Percentiles rank a stretch among this genome's conserved stretches.
Evolutionary conservation across 2,888 invertebrate genomes (phyloP).

Genomic region (Agrochola litura): DNA sequence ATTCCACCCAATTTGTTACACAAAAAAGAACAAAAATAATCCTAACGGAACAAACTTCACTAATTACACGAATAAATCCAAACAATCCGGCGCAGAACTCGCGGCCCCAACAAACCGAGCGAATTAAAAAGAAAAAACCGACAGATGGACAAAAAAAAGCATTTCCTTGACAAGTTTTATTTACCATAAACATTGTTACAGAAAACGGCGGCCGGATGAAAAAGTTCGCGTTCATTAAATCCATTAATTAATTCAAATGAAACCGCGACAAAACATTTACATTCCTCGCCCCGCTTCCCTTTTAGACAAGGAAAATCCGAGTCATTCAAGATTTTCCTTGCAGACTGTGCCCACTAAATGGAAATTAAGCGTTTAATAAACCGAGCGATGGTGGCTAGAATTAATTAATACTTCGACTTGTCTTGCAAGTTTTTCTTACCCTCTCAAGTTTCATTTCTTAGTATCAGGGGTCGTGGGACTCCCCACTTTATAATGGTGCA

Average conservation of each 20-base stretch:
- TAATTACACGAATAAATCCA: conserved; percentile 90
- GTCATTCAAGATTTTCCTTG: conserved; percentile 79
- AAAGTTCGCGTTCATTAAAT: conserved; percentile 89
- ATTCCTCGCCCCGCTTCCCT: conserved; percentile 81
- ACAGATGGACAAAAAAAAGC: conserved; percentile 86
- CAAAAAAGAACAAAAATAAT: conserved; percentile 87
- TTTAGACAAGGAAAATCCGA: conserved; percentile 82
- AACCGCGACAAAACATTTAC: conserved; percentile 89
- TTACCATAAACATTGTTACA: conserved; percentile 90
- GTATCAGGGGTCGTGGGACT: conserved; percentile 85
- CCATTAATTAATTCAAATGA: conserved; percentile 90
- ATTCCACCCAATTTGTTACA: conserved; percentile 83
- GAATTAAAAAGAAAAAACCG: conserved; percentile 86
- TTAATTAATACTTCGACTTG: conserved; percentile 88
- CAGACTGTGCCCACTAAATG: conserved; percentile 82
- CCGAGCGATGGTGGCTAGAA: conserved; percentile 82
- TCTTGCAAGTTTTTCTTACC: conserved; percentile 83
- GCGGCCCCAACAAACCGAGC: conserved; percentile 81
- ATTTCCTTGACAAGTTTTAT: conserved; percentile 90
- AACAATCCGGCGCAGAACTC: conserved; percentile 84
- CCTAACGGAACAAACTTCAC: conserved; percentile 88
- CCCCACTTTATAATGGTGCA: conserved; percentile 85
- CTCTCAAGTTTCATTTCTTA: conserved; percentile 80
- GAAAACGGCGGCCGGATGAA: conserved; percentile 83
- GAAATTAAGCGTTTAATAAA: conserved; percentile 89